These are phyloP conservation scores for Toxotes jaculatrix DNA, from an alignment of 2,113 vertebrate species.

Conservation along the genomic window DNA sequence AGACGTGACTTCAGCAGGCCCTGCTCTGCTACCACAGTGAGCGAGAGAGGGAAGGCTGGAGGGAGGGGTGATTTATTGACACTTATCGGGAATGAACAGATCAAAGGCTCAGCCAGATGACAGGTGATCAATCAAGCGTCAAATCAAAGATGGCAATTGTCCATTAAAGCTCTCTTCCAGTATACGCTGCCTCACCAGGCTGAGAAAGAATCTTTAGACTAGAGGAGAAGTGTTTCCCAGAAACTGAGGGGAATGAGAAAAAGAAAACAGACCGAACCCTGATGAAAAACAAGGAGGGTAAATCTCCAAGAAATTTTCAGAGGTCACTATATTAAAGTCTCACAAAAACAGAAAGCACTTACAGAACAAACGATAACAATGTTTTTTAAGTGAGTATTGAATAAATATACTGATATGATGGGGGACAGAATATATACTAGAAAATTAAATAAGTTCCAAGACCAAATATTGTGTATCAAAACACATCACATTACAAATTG, in stretches of 20 bases:
- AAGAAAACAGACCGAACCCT: slow-evolving; percentile 22
- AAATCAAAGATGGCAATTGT: slow-evolving; percentile 97
- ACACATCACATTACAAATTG: neutral
- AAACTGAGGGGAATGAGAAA: slow-evolving; percentile 54
- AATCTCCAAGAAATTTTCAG: neutral
- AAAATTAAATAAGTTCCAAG: slow-evolving; percentile 1
- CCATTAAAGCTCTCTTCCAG: slow-evolving; percentile 90
- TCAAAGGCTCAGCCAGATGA: slow-evolving; percentile 94
- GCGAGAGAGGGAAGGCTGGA: slow-evolving; percentile 3
- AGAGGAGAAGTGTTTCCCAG: slow-evolving; percentile 70
- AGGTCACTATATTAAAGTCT: neutral
- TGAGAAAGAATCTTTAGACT: slow-evolving; percentile 86
- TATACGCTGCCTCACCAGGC: slow-evolving; percentile 83
- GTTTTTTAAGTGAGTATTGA: neutral
- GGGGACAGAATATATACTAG: neutral
- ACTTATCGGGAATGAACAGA: slow-evolving; percentile 99
- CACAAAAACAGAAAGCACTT: neutral
- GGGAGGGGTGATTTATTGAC: slow-evolving; percentile 93
- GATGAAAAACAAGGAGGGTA: slow-evolving; percentile 8
- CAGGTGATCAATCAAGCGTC: slow-evolving; percentile 96
- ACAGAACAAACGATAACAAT: neutral
- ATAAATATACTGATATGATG: neutral
- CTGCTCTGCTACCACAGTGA: slow-evolving; percentile 85
- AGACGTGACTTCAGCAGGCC: slow-evolving; percentile 90
- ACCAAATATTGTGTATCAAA: neutral